Evolutionary conservation across 2,888 invertebrate species (phyloP).

Genomic region (Leptinotarsa peninsularis): DNA sequence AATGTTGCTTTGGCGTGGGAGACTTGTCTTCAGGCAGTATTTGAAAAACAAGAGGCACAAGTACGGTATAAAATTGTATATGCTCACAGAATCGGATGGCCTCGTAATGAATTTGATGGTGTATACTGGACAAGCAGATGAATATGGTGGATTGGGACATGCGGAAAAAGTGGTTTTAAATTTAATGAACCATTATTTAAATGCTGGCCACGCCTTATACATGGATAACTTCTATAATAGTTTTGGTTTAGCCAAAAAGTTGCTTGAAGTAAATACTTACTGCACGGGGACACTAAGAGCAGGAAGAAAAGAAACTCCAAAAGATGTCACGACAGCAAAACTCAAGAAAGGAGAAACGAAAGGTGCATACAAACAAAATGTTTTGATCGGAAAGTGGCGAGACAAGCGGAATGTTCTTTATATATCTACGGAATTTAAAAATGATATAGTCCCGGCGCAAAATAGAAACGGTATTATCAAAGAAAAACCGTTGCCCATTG

Average conservation of each 20-base stretch:
- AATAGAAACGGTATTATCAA: too few species aligned
- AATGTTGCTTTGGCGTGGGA: slow-evolving; percentile 20
- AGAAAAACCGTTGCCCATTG: too few species aligned
- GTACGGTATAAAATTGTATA: slow-evolving; percentile 24
- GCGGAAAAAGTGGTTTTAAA: slow-evolving; percentile 18
- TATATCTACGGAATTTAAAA: too few species aligned
- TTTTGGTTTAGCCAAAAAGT: slow-evolving; percentile 18
- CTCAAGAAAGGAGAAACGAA: slow-evolving; percentile 24
- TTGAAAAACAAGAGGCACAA: slow-evolving; percentile 17
- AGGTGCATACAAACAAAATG: not conserved
- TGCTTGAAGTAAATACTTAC: slow-evolving; percentile 22
- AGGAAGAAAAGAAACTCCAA: slow-evolving; percentile 10
- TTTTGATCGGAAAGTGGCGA: not conserved
- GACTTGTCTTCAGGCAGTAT: slow-evolving; percentile 18
- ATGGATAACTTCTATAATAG: slow-evolving; percentile 43
- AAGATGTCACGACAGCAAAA: slow-evolving; percentile 7
- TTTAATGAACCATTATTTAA: slow-evolving; percentile 24
- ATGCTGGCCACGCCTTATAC: slow-evolving; percentile 35
- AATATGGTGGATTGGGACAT: slow-evolving; percentile 10
- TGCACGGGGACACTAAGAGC: slow-evolving; percentile 21
- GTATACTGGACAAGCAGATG: slow-evolving; percentile 23
- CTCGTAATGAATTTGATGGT: slow-evolving; percentile 17
- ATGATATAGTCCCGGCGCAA: too few species aligned
- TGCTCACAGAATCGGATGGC: slow-evolving; percentile 21
- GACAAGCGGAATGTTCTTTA: too few species aligned